Conservation (phyloP, 2,888 invertebrate genomes). For the Drosophila cyrtoloma region DNA sequence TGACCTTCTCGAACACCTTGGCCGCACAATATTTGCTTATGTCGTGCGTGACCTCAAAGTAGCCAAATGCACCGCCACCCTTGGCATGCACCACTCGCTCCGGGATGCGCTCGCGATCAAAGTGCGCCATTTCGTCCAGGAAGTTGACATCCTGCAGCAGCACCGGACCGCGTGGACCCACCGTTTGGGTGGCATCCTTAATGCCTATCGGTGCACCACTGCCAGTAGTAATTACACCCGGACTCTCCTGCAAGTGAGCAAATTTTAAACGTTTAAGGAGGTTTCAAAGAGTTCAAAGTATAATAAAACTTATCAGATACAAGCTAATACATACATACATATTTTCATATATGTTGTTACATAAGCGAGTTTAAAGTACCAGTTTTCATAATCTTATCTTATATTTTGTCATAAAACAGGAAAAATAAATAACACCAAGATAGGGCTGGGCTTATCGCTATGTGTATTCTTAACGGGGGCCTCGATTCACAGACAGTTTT, state of each 20-base stretch:
- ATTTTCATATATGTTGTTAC: neutral
- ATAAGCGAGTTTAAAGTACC: constrained; percentile 46
- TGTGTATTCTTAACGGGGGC: neutral
- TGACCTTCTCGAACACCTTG: constrained; percentile 91
- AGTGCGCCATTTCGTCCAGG: constrained; percentile 93
- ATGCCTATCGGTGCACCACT: constrained; percentile 91
- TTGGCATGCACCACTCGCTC: constrained; percentile 98
- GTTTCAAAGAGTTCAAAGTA: neutral
- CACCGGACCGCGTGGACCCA: constrained; percentile 94
- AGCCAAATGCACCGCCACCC: constrained; percentile 95
- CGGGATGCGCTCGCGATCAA: constrained; percentile 96
- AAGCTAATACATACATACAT: neutral
- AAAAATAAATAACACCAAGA: constrained; percentile 51
- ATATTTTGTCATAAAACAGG: neutral
- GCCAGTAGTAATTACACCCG: constrained; percentile 90
- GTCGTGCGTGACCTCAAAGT: constrained; percentile 95
- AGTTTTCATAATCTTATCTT: constrained; percentile 51
- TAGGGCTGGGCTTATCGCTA: constrained; percentile 31
- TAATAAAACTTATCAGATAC: neutral
- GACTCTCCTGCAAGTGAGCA: constrained; percentile 67
- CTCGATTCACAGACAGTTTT: neutral
- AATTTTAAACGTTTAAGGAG: neutral
- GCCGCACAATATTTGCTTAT: constrained; percentile 92
- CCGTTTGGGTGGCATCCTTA: constrained; percentile 89
- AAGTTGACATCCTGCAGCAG: constrained; percentile 94